phyloP scores from a whole-genome alignment of 2,888 invertebrate genomes.

The Rhabditoides inermis region DNA sequence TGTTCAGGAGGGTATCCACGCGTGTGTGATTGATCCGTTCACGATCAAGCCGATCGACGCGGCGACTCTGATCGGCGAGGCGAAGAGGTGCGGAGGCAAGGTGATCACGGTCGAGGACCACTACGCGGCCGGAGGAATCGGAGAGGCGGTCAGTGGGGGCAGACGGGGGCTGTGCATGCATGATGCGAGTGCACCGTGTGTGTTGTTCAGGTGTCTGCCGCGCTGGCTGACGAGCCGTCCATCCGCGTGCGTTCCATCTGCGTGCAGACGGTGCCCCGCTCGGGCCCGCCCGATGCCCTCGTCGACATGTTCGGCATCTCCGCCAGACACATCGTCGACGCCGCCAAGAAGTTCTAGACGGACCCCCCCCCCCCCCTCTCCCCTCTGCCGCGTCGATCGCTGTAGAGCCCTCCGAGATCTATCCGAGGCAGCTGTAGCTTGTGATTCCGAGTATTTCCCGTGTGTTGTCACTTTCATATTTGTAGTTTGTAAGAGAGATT shows the following conservation, averaged over 20 bases:
- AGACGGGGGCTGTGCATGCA: conserved; percentile 47
- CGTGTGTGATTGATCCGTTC: conserved; percentile 76
- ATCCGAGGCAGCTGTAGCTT: too few relatives aligned
- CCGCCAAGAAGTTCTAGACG: conserved; percentile 61
- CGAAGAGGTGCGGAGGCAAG: conserved; percentile 51
- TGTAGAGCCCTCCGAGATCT: too few relatives aligned
- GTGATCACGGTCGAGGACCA: conserved; percentile 93
- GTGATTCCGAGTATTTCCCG: too few relatives aligned
- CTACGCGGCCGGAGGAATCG: conserved; percentile 85
- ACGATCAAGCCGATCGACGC: conserved; percentile 80
- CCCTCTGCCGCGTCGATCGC: too few relatives aligned
- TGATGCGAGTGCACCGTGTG: too few relatives aligned
- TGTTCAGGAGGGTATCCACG: conserved; percentile 59
- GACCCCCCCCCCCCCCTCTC: too few relatives aligned
- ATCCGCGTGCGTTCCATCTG: conserved; percentile 32
- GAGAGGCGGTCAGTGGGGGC: conserved; percentile 71
- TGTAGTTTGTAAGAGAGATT: too few relatives aligned
- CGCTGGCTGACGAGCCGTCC: conserved; percentile 21
- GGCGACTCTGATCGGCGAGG: conserved; percentile 62
- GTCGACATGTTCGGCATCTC: conserved; percentile 82
- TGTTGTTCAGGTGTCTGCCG: conserved; percentile 13
- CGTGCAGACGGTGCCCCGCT: conserved; percentile 64
- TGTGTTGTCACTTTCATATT: too few relatives aligned
- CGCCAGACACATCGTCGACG: conserved; percentile 69
- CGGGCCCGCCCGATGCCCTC: conserved; percentile 77